Base-by-base conservation (phyloP, 2,113 vertebrate species). In the Rhizomys pruinosus region DNA sequence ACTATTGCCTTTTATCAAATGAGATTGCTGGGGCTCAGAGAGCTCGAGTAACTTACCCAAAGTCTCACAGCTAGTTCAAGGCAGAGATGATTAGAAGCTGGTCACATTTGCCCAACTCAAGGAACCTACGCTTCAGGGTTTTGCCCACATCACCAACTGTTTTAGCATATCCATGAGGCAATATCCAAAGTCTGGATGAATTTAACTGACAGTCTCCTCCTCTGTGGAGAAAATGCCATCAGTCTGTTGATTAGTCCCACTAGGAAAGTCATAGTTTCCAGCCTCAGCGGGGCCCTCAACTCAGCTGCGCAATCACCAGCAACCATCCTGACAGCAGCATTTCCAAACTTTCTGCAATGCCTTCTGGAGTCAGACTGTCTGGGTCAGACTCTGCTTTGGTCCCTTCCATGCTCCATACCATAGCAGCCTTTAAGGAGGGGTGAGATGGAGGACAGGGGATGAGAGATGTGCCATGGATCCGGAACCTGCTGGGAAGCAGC, bases 211-310 rank as follows among this genome's bases (percentile, higher is more conserved):
- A 93, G 90, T 78, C 73, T 97, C 85, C 93, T 94, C 76, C 66
- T 96, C 69, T 84, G 68, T 80, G 94, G 90, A 94, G 94, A 92
- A 93, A 95, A 93, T 88, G 34, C 59, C 88, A 92, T 95, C 92
- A 66, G 89, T 96, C 92, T 96, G 95, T 94, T 93, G 82, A 93
- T 96, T 92, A 93, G 88, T 95, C 85, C 85, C 85, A 93, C 73
- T 90, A 37, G 64, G 78, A 95, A 52, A 96, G 77, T 95, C 93
- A 95, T 61, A 59, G 94, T 95, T 97, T 97, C 90, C 90, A 90
- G 92, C 57, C 85, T 96, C 92, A 82, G 85, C 25, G 52, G 90
- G 94, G 92, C 74, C 69, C 81, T 94, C 1, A 1, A 91, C 63
- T 95, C 59, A 9, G 90, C 78, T 96, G 88, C 95, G 90, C 87